Percentiles rank a stretch among this genome's conserved stretches.
Conservation (phyloP, 2,888 invertebrate species). For the Coleophora deauratella region DNA sequence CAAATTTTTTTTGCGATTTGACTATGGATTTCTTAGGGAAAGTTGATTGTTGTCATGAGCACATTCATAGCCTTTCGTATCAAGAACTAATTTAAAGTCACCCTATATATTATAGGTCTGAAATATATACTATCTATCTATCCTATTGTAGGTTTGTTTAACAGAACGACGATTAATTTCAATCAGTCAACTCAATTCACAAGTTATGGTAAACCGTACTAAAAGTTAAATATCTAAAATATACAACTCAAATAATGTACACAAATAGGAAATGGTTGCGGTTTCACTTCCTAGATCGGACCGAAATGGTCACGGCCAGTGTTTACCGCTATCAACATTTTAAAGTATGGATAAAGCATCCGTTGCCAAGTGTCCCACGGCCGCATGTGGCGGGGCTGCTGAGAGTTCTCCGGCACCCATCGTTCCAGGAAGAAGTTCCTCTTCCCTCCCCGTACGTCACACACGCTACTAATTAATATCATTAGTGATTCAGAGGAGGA, state of each 20-base stretch:
- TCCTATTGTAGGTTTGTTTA: too few relatives aligned
- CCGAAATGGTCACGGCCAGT: slow-evolving; percentile 39
- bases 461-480: slow-evolving; percentile 42
- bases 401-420: slow-evolving; percentile 27
- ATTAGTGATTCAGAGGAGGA: slow-evolving; percentile 46
- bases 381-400: slow-evolving; percentile 38
- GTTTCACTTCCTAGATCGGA: slow-evolving; percentile 62
- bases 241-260: slow-evolving; percentile 12
- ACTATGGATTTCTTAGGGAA: too few relatives aligned
- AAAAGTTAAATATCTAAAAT: slow-evolving; percentile 3
- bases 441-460: slow-evolving; percentile 26
- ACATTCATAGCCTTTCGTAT: too few relatives aligned
- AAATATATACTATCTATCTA: too few relatives aligned
- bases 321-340: slow-evolving; percentile 53
- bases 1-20: too few relatives aligned
- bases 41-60: too few relatives aligned
- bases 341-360: slow-evolving; percentile 43
- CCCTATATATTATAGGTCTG: too few relatives aligned
- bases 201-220: too few relatives aligned
- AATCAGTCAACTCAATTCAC: too few relatives aligned
- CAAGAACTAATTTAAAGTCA: too few relatives aligned
- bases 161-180: too few relatives aligned
- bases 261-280: slow-evolving; percentile 47
- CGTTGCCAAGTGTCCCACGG: slow-evolving; percentile 33
- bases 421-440: slow-evolving; percentile 38